Evolutionary conservation across 2,888 invertebrate genomes (phyloP), one percentile per base, ranked within the genome.

Genomic region (Salpingus planirostris): DNA sequence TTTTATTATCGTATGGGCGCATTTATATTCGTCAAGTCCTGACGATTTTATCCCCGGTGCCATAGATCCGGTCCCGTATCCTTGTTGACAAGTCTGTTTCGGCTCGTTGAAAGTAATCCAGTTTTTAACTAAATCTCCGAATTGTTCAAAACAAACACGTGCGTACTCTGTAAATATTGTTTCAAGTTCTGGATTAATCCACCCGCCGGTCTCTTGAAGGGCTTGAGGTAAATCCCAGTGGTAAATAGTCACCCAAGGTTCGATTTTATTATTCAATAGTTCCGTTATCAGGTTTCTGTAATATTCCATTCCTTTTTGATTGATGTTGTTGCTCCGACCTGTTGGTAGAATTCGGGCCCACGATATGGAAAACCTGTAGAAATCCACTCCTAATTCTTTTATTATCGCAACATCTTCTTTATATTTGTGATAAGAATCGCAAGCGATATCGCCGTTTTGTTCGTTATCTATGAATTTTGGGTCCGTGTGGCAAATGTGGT

Each of bases 231-330:
- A 12, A 11, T 27, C 27, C 27, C 27, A 27, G 49, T 79, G 78
- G 61, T 75, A 77, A 54, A 78, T 64, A 1, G 76, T 76, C 3
- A 74, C 68, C 24, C 73, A 5, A 10, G 23, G 23, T 10, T 23
- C 23, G 8, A 23, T 23, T 8, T 10, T 11, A 11, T 23, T 23
- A 4, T 6, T 11, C 5, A 7, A 8, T 11, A 23, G 10, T 10
- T 23, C 23, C 4, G 5, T 11, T 6, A 23, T 5, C 11, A 23
- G 8, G 5, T 23, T 23, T 10, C 23, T 77, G 59, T 89, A 89
- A 60, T 85, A 84, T 32, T 73, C 63, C 8, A 88, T 68, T 11
- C 84, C 88, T 2, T 70, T 67, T 18, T 69, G 62, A 54, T 81
- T 88, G n/a, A 83, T 18, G 18, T 18, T 18, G 8, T 18, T 49